Conservation (phyloP, 2,113 vertebrate species). For the Centropus bengalensis region DNA sequence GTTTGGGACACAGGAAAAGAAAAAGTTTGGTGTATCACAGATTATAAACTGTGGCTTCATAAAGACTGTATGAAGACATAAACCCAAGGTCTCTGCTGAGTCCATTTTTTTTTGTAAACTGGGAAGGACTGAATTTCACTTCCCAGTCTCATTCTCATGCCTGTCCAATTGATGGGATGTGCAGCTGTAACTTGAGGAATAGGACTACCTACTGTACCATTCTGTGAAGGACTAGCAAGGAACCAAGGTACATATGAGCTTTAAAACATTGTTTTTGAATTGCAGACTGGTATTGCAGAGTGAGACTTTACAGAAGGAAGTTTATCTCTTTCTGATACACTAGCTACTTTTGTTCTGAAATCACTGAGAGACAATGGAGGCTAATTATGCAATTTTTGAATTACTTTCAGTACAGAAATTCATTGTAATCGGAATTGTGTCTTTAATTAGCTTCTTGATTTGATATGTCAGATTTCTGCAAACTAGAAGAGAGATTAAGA, state of each 20-base stretch:
- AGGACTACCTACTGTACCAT: not conserved
- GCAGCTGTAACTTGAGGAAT: not conserved
- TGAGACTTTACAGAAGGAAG: not conserved
- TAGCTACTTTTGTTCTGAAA: not conserved
- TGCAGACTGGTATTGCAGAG: not conserved
- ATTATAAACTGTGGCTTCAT: not conserved
- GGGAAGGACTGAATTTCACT: not conserved
- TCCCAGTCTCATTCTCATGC: not conserved
- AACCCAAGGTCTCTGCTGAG: not conserved
- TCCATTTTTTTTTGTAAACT: not conserved
- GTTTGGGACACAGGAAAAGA: not conserved
- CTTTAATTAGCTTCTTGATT: constrained; percentile 49
- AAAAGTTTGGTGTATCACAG: not conserved
- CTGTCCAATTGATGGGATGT: not conserved
- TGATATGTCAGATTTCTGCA: not conserved
- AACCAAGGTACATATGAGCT: not conserved
- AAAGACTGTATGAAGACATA: not conserved
- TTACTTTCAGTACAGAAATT: not conserved
- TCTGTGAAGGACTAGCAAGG: not conserved
- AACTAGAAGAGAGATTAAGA: not conserved
- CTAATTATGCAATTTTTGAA: constrained; percentile 18
- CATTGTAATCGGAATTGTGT: not conserved
- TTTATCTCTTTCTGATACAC: not conserved
- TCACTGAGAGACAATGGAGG: not conserved
- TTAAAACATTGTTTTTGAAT: not conserved